Evolutionary conservation across 2,113 vertebrate genomes (phyloP).

Genomic region (pig (Sus scrofa)): DNA sequence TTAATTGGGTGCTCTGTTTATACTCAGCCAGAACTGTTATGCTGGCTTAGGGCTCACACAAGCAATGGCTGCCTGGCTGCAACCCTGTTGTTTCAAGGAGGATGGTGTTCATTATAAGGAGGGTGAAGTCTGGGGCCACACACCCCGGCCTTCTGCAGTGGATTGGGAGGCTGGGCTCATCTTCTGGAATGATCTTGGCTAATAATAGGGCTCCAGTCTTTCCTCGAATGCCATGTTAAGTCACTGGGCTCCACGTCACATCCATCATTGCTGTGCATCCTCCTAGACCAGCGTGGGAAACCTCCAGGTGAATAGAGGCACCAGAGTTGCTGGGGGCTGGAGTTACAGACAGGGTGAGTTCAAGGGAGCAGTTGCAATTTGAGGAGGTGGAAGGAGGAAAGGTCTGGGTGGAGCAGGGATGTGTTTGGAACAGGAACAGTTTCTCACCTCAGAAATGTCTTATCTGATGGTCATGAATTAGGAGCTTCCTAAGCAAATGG

Average conservation of each 20-base stretch:
- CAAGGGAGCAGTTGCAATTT: neutral
- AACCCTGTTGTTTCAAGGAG: neutral
- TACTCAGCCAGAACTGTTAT: neutral
- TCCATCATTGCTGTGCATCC: rapidly evolving
- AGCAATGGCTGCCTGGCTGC: neutral
- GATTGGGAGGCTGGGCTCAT: neutral
- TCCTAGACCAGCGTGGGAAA: neutral
- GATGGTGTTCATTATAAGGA: neutral
- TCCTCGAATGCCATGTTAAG: neutral
- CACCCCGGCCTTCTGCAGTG: neutral
- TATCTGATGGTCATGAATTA: neutral
- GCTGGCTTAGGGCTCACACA: neutral
- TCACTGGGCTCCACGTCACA: neutral
- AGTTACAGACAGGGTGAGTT: neutral
- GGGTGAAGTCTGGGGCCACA: neutral
- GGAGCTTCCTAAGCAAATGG: neutral
- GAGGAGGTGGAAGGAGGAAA: neutral
- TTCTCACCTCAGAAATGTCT: neutral
- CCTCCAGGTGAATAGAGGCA: neutral
- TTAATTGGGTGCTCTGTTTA: constrained; percentile 26
- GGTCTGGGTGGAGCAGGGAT: neutral
- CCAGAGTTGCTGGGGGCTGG: neutral
- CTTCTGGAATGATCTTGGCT: neutral
- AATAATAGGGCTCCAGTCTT: neutral
- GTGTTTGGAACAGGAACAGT: neutral